phyloP scores from a whole-genome alignment of 2,888 invertebrate genomes.

The Himalopsyche japonica region DNA sequence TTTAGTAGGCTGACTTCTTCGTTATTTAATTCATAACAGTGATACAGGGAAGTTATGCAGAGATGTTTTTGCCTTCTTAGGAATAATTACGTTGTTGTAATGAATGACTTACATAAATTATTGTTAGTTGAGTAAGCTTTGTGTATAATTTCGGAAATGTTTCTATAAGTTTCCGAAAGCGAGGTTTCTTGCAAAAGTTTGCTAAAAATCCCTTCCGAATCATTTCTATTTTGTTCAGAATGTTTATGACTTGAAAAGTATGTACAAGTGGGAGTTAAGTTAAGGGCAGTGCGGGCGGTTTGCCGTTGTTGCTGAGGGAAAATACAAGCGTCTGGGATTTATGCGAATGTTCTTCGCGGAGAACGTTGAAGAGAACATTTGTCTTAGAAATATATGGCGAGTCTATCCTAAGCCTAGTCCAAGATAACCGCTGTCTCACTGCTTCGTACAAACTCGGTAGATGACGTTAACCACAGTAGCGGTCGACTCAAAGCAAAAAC shows the following conservation, averaged over 20 bases:
- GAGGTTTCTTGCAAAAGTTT: not conserved
- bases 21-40: too few species aligned
- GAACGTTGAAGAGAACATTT: slow-evolving; percentile 20
- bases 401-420: not conserved
- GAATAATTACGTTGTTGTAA: too few species aligned
- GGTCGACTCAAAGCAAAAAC: not conserved
- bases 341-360: slow-evolving; percentile 18
- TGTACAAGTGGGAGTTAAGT: not conserved
- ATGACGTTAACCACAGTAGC: not conserved
- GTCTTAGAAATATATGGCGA: slow-evolving; percentile 19
- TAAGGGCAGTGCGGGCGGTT: not conserved
- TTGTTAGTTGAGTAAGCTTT: not conserved
- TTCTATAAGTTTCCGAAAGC: not conserved
- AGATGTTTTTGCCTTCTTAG: too few species aligned
- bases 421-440: not conserved
- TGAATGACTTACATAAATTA: too few species aligned
- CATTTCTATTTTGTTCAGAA: not conserved
- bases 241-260: not conserved
- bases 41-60: too few species aligned
- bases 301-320: slow-evolving; percentile 14
- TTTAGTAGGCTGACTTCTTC: too few species aligned
- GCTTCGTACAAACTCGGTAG: not conserved
- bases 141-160: not conserved
- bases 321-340: slow-evolving; percentile 15
- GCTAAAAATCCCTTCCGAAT: not conserved